Evolutionary conservation across 2,113 vertebrate species (phyloP), one percentile per base, ranked within the genome.

Genomic region (Centropus unirufus): DNA sequence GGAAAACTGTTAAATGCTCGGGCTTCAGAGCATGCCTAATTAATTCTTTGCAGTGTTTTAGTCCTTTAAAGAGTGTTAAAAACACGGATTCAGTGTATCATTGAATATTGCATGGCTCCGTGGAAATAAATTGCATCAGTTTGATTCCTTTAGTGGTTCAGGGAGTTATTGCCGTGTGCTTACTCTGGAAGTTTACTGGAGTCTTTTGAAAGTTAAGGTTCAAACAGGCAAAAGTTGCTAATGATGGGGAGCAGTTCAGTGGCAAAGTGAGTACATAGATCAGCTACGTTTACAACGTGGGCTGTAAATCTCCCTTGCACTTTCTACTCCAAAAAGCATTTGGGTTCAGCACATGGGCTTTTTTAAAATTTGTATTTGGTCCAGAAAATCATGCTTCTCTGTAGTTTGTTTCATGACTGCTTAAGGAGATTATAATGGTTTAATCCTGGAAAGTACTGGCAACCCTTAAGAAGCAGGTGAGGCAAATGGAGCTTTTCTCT

Each of bases 21-120:
- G 85, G 67, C 90, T 95, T 90, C 76, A 63, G 91, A 96, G 95
- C 87, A 29, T 97, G 94, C 66, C 95, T 94, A 97, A 97, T 97
- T 92, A 94, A 97, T 96, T 97, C 52, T 95, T 96, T 95, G 86
- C 92, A 95, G 93, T 75, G 62, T 95, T 97, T 96, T 93, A 95
- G 92, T 87, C 68, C 92, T 97, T 95, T 93, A 96, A 94, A 95
- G 94, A 95, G 81, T 95, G 91, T 97, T 96, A 92, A 96, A 97
- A 96, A 95, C 90, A 91, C 3, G 12, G 84, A 95, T 97, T 95
- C 75, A 42, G 93, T 94, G 92, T 95, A 75, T 97, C 92, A 97
- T 92, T 87, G 90, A 95, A 94, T 95, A 95, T 92, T 97, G 91
- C 93, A 94, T 87, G 93, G 75, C 93, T 95, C 87, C 81, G 91